Base-by-base conservation (phyloP, 1,140 invertebrate genomes). In the Stenopsyche tienmushanensis region DNA sequence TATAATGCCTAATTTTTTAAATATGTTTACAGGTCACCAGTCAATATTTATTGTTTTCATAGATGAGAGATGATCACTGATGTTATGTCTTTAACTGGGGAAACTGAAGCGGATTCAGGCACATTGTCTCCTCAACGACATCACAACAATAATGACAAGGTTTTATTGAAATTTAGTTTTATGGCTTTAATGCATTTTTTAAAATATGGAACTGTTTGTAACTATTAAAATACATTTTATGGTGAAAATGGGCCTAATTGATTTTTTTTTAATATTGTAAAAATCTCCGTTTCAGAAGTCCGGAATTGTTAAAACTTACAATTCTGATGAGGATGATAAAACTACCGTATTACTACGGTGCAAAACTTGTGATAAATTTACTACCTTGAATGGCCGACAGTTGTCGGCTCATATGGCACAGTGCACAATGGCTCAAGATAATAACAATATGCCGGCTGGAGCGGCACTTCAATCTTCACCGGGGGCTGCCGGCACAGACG, bases 71-170 rank as follows among this genome's bases (percentile, higher is more conserved):
- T 63, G 42, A 64, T 64, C 53, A 66, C 63, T 66, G 55, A 69
- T 80, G 80, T 80, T 77, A 81, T 81, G 80, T 81, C 80, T 79
- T 78, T 78, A 75, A 78, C 79, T 77, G 80, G 78, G 73, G 80
- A 81, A 77, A 80, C 78, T 71, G 80, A 81, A 76, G 79, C 80
- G 73, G 80, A 81, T 67, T 81, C 79, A 72, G 79, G 78, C 77
- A 80, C 79, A 53, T 75, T 80, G 73, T 80, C 79, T 72, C 78
- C 78, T 63, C 78, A 79, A 73, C 70, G 77, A 64, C 65, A 73
- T 66, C 67, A 71, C 70, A 75, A 78, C 65, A 81, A 81, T 76
- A 80, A 80, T 80, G 79, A 81, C 76, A 77, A 77, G 73, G 78
- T 80, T 42, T n/a, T 54, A 54, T 26, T 29, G 13, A 34, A 34